A percentile compares a stretch with the other conserved stretches of the same genome.
phyloP scores from a whole-genome alignment of 2,797 vertebrate species.

The Spinus olivaceus region DNA sequence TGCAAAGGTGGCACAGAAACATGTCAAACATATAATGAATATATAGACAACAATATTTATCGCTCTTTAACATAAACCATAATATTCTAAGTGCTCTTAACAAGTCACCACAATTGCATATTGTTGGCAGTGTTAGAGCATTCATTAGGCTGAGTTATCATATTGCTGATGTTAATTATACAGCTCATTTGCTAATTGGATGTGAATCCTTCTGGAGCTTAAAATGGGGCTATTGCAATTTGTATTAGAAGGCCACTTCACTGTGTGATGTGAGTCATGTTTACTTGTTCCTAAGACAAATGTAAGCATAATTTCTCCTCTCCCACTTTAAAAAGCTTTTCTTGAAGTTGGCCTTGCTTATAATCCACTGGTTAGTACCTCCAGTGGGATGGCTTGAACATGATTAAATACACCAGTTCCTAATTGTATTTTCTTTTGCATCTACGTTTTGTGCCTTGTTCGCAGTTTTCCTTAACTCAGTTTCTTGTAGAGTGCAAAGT shows the following conservation, averaged over 20 bases:
- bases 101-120: background rate
- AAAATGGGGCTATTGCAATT: background rate
- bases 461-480: background rate
- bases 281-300: background rate
- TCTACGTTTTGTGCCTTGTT: background rate
- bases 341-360: background rate
- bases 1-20: background rate
- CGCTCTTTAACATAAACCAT: background rate
- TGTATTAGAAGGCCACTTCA: background rate
- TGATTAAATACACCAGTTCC: background rate
- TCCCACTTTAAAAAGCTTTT: background rate
- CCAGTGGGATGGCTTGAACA: background rate
- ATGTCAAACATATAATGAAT: fast-evolving
- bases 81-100: background rate
- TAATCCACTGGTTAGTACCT: background rate
- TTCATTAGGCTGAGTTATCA: background rate
- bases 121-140: background rate
- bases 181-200: slow-evolving; percentile 13
- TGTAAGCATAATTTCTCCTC: background rate
- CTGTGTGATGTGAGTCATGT: fast-evolving
- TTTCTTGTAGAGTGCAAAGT: background rate
- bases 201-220: background rate
- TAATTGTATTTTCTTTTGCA: background rate
- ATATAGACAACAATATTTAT: background rate
- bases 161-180: background rate